phyloP scores from a whole-genome alignment of 2,888 invertebrate species.

The Phengaris alcon region DNA sequence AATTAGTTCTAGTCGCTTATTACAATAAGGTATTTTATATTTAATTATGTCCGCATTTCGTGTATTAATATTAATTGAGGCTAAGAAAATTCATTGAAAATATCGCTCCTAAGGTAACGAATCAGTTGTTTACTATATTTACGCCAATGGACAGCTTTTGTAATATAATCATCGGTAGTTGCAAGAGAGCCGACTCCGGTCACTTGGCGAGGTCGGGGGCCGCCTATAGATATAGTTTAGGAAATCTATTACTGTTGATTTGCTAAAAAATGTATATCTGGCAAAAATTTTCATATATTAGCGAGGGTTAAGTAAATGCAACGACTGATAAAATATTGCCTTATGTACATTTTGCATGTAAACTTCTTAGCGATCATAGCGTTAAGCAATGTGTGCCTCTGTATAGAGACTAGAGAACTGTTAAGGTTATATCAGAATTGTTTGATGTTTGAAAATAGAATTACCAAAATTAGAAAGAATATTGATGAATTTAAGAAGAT shows the following conservation, averaged over 20 bases:
- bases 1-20: slow-evolving; percentile 74
- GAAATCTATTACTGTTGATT: slow-evolving; percentile 41
- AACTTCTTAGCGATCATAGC: slow-evolving; percentile 21
- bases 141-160: slow-evolving; percentile 22
- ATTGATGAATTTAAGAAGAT: slow-evolving; percentile 42
- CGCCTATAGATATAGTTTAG: slow-evolving; percentile 72
- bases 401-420: slow-evolving; percentile 62
- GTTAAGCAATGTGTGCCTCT: slow-evolving; percentile 75
- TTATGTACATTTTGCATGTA: slow-evolving; percentile 23
- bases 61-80: slow-evolving; percentile 27
- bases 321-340: slow-evolving; percentile 41
- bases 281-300: slow-evolving; percentile 31
- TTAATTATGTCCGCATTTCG: slow-evolving; percentile 25
- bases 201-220: slow-evolving; percentile 64
- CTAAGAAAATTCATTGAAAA: slow-evolving; percentile 27
- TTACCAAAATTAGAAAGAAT: slow-evolving; percentile 47
- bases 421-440: slow-evolving; percentile 43
- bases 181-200: slow-evolving; percentile 55
- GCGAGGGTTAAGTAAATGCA: slow-evolving; percentile 1
- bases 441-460: slow-evolving; percentile 34
- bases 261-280: slow-evolving; percentile 37
- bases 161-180: slow-evolving; percentile 33
- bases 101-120: neutral
- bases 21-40: slow-evolving; percentile 54
- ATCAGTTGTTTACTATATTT: neutral